These are phyloP conservation scores for Apogon talboti DNA, from an alignment of 2,797 vertebrate species.

Conservation along the genomic window DNA sequence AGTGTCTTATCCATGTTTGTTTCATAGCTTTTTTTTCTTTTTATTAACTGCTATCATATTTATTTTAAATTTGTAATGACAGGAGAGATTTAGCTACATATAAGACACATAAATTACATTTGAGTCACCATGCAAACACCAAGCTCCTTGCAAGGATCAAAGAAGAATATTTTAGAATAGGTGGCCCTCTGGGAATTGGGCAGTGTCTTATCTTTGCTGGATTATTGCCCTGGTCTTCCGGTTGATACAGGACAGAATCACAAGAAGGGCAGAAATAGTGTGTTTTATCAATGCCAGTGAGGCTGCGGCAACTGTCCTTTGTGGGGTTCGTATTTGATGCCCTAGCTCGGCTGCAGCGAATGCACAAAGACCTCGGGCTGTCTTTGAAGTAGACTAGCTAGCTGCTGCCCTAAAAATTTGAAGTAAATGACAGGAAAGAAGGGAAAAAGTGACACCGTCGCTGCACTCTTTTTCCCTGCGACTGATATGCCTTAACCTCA, in stretches of 20 bases:
- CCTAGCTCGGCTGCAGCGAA: slow-evolving; percentile 57
- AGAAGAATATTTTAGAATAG: slow-evolving; percentile 46
- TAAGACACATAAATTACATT: slow-evolving; percentile 10
- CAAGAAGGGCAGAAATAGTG: slow-evolving; percentile 52
- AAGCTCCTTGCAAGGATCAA: slow-evolving; percentile 47
- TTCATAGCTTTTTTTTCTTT: neutral
- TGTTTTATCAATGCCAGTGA: slow-evolving; percentile 62
- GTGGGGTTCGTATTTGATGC: slow-evolving; percentile 71
- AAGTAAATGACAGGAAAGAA: slow-evolving; percentile 69
- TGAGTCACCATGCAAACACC: slow-evolving; percentile 6
- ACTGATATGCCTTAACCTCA: slow-evolving; percentile 56
- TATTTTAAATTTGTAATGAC: slow-evolving; percentile 4
- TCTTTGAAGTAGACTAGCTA: slow-evolving; percentile 73
- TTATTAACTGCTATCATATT: neutral
- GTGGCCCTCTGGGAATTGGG: slow-evolving; percentile 31
- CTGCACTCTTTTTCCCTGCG: slow-evolving; percentile 32
- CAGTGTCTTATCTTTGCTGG: slow-evolving; percentile 51
- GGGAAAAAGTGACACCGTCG: slow-evolving; percentile 62
- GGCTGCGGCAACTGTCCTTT: slow-evolving; percentile 67
- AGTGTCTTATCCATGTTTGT: slow-evolving; percentile 6
- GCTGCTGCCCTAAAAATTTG: slow-evolving; percentile 62
- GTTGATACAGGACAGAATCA: slow-evolving; percentile 61
- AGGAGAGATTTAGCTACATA: too few species aligned
- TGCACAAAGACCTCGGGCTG: slow-evolving; percentile 71
- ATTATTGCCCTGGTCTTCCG: slow-evolving; percentile 31